phyloP scores from a whole-genome alignment of 2,888 invertebrate genomes.

The Campopleginae sp. region DNA sequence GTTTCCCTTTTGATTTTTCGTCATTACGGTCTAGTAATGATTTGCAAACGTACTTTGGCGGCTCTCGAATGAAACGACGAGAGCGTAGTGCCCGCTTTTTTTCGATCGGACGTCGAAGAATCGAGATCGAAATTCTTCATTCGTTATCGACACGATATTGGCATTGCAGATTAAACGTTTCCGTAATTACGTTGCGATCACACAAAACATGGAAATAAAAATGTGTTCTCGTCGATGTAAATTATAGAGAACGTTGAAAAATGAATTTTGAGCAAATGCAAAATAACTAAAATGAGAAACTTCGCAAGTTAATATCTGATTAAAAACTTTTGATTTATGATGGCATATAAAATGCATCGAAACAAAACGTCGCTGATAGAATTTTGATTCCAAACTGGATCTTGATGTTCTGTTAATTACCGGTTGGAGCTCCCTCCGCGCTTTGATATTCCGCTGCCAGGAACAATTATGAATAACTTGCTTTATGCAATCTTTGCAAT shows the following conservation, averaged over 20 bases:
- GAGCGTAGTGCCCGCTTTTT: neutral
- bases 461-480: neutral
- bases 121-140: neutral
- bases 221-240: neutral
- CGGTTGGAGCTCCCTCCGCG: neutral
- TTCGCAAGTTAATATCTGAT: neutral
- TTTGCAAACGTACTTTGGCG: neutral
- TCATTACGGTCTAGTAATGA: neutral
- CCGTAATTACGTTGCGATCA: slow-evolving; percentile 2
- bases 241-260: neutral
- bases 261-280: slow-evolving; percentile 12
- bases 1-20: neutral
- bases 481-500: neutral
- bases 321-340: neutral
- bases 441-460: neutral
- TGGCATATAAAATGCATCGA: neutral
- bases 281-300: slow-evolving; percentile 1
- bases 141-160: neutral
- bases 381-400: neutral
- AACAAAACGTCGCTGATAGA: neutral
- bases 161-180: neutral
- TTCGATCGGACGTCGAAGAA: neutral
- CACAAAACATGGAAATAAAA: neutral
- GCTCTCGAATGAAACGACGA: neutral
- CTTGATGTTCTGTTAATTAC: neutral